These are phyloP conservation scores for Maniola jurtina DNA, from an alignment of 1,140 invertebrate species.

Conservation along the genomic window DNA sequence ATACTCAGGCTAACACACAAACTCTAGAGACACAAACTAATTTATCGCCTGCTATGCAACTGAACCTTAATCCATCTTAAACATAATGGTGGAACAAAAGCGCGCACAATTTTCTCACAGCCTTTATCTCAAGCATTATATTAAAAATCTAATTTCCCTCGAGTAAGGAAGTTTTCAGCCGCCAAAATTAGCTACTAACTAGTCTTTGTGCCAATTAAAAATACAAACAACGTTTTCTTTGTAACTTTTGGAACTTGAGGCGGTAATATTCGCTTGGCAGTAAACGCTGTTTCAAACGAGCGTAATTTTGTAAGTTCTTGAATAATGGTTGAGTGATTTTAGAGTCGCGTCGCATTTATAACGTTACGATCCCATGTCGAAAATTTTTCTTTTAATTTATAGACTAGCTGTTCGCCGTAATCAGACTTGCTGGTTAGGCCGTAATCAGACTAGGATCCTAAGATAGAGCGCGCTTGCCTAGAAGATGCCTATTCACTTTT, in stretches of 20 bases:
- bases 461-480: too few species aligned
- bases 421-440: too few species aligned
- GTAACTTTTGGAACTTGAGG: slow-evolving; percentile 15
- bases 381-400: too few species aligned
- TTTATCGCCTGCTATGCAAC: neutral
- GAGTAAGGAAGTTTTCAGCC: slow-evolving; percentile 14
- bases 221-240: slow-evolving; percentile 20
- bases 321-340: too few species aligned
- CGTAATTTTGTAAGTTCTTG: too few species aligned
- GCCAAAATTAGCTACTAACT: slow-evolving; percentile 20
- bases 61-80: slow-evolving; percentile 4
- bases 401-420: too few species aligned
- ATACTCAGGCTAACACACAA: too few species aligned
- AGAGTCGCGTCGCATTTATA: too few species aligned
- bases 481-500: too few species aligned
- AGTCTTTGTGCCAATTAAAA: slow-evolving; percentile 26
- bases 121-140: slow-evolving; percentile 11
- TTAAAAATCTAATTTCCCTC: slow-evolving; percentile 21
- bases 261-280: neutral
- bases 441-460: too few species aligned
- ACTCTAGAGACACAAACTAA: too few species aligned
- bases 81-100: neutral
- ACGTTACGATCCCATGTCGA: neutral
- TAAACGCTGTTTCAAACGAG: too few species aligned
- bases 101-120: slow-evolving; percentile 3